These are phyloP conservation scores for Agrilus biguttatus DNA, from an alignment of 2,888 invertebrate genomes.

Conservation along the genomic window DNA sequence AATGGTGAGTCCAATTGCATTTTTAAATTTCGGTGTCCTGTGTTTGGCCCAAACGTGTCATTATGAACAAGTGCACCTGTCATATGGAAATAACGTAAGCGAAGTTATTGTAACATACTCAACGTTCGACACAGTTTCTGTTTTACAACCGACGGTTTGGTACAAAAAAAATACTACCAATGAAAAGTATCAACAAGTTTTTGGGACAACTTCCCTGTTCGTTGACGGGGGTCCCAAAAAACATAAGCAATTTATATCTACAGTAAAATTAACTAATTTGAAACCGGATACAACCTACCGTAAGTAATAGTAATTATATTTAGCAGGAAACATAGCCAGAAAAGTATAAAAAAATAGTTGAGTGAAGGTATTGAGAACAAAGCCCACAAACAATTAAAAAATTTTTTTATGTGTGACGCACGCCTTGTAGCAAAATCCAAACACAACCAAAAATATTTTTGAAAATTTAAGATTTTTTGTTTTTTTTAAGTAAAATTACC, in stretches of 20 bases:
- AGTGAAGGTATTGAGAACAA: no score
- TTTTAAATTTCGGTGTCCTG: no score
- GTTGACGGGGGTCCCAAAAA: conserved; percentile 56
- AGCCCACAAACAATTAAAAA: no score
- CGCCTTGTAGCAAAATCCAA: no score
- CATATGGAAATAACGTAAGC: conserved; percentile 48
- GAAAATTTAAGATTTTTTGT: no score
- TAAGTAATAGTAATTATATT: conserved; percentile 19
- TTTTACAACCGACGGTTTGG: conserved; percentile 35
- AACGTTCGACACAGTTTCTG: conserved; percentile 52
- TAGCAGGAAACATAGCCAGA: no score
- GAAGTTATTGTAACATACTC: conserved; percentile 75
- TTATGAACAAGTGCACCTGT: conserved; percentile 51
- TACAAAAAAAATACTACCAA: conserved; percentile 49
- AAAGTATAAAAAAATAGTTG: no score
- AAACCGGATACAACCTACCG: conserved; percentile 48
- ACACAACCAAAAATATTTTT: no score
- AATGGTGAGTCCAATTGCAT: no score
- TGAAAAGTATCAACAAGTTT: conserved; percentile 36
- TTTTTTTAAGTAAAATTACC: no score
- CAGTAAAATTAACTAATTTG: conserved; percentile 48
- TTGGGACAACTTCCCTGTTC: conserved; percentile 48
- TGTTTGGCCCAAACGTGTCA: conserved; percentile 13
- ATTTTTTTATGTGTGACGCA: no score
- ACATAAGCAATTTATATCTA: conserved; percentile 62